These are phyloP conservation scores for Montipora sp. DNA, from an alignment of 64 coral and sea anemone genomes.

Conservation along the genomic window DNA sequence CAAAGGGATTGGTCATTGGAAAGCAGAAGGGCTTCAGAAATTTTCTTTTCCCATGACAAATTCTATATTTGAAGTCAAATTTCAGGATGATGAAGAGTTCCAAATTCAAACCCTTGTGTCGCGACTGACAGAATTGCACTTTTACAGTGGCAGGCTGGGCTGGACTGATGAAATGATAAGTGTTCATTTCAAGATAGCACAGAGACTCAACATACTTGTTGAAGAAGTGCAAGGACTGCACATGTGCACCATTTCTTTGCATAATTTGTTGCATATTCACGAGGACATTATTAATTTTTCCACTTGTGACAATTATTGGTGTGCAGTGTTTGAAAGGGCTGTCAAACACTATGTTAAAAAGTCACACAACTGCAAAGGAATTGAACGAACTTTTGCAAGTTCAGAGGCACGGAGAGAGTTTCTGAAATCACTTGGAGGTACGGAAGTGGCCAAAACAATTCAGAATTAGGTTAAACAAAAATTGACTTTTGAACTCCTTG, in stretches of 20 bases:
- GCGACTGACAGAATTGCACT: conserved; percentile 28
- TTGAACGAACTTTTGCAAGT: conserved; percentile 69
- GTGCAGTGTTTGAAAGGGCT: conserved; percentile 56
- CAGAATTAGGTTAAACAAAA: conserved; percentile 14
- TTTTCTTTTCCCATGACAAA: conserved; percentile 40
- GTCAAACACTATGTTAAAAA: conserved; percentile 68
- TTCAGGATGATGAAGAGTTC: conserved; percentile 19
- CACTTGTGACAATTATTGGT: conserved; percentile 74
- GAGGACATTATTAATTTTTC: conserved; percentile 71
- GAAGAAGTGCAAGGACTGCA: conserved; percentile 49
- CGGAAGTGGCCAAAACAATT: not conserved
- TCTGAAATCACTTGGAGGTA: conserved; percentile 45
- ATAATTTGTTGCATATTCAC: conserved; percentile 66
- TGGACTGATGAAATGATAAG: conserved; percentile 44
- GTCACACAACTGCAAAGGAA: conserved; percentile 79
- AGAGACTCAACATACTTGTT: conserved; percentile 32
- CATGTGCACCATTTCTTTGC: conserved; percentile 76
- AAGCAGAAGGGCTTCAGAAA: conserved; percentile 45
- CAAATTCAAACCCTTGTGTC: conserved; percentile 44
- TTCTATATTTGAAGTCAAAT: conserved; percentile 32
- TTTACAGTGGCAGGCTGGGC: conserved; percentile 30
- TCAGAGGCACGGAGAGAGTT: conserved; percentile 58
- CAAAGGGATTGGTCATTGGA: conserved; percentile 54
- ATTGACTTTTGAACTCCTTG: not conserved
- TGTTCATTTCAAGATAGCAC: conserved; percentile 27